Evolutionary conservation across 2,113 vertebrate genomes (phyloP), one percentile per base, ranked within the genome.

Genomic region (Empidonax traillii): DNA sequence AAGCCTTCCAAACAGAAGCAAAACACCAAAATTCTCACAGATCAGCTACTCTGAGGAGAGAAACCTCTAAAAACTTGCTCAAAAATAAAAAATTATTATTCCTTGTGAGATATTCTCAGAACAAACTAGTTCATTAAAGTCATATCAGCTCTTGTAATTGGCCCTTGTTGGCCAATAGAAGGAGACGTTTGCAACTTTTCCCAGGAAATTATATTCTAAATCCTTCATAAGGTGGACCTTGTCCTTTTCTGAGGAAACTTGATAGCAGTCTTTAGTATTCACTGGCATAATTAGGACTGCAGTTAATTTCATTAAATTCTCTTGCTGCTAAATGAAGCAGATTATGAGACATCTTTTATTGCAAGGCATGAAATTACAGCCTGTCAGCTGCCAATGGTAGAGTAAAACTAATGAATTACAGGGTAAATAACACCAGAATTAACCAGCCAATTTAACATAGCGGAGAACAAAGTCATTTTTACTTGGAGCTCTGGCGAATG

Each of bases 301-400:
- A 98, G 98, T 99, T 99, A 99, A 99, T 99, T 99, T 99, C 99
- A 99, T 99, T 99, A 99, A 99, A 99, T 99, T 99, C 99, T 99
- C 98, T 99, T 98, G 98, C 99, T 99, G 99, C 99, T 99, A 99
- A 99, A 99, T 99, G 99, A 99, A 99, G 99, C 99, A 99, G 99
- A 99, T 99, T 99, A 99, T 99, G 99, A 99, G 99, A 99, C 99
- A 99, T 99, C 99, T 99, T 99, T 99, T 99, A 99, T 98, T 99
- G 99, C 99, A 98, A 98, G 99, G 99, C 99, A 99, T 99, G 99
- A 99, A 99, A 99, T 99, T 99, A 99, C 99, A 99, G 99, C 99
- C 99, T 99, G 99, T 98, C 98, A 98, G 98, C 99, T 99, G 99
- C 99, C 99, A 99, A 98, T 98, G 99, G 98, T 98, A 98, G 98